Evolutionary conservation across 1,140 invertebrate genomes (phyloP).

Genomic region (Diachasma alloeum): DNA sequence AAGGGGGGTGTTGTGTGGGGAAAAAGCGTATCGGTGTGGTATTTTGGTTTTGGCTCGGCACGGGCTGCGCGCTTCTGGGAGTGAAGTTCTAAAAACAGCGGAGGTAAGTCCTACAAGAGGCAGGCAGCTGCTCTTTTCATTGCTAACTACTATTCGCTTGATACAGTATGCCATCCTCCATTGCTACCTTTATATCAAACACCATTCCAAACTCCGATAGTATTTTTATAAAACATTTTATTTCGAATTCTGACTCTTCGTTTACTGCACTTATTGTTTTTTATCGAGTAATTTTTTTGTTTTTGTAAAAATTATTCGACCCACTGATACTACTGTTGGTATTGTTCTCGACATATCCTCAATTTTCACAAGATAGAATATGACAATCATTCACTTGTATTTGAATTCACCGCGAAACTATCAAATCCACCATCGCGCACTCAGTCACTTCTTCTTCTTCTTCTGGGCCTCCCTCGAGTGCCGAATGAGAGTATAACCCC

Average conservation of each 20-base stretch:
- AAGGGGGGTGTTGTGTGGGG: conserved; percentile 28
- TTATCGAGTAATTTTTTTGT: too few species aligned
- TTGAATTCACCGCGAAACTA: background rate
- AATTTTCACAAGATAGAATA: background rate
- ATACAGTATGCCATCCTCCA: background rate
- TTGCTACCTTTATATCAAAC: conserved; percentile 26
- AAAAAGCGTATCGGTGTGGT: conserved; percentile 50
- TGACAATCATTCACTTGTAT: background rate
- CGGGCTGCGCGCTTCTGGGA: conserved; percentile 64
- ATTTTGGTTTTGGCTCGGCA: conserved; percentile 66
- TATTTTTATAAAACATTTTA: background rate
- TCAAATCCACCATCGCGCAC: conserved; percentile 40
- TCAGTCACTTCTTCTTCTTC: conserved; percentile 35
- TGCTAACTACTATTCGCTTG: conserved; percentile 36
- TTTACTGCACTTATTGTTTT: background rate
- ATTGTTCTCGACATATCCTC: background rate
- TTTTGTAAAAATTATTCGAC: background rate
- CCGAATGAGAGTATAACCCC: conserved; percentile 29
- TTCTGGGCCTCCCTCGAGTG: conserved; percentile 39
- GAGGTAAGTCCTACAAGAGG: conserved; percentile 59
- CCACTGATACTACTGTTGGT: background rate
- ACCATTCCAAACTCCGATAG: conserved; percentile 25
- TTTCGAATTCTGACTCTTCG: background rate
- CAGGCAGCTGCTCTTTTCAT: conserved; percentile 33
- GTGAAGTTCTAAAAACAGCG: conserved; percentile 67